A percentile compares a stretch with the other conserved stretches of the same genome.
phyloP scores from a whole-genome alignment of 2,113 vertebrate species.

The Ascaphus truei region DNA sequence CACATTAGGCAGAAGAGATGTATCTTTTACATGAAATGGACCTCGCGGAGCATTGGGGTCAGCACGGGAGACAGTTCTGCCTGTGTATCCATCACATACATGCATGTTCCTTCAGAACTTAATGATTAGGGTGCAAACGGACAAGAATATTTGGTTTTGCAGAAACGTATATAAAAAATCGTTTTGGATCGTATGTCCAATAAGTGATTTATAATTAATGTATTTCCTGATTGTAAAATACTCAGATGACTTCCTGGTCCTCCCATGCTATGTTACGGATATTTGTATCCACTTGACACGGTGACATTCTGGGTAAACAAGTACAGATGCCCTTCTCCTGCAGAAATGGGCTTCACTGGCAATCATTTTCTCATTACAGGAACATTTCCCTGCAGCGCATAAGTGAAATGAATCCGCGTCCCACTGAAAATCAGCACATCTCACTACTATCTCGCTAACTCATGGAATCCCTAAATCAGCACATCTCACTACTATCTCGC shows the following conservation, averaged over 20 bases:
- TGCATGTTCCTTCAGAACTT: background rate
- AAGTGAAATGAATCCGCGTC: too few species aligned
- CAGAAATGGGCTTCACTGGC: background rate
- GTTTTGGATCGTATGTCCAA: constrained; percentile 16
- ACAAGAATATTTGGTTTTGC: background rate
- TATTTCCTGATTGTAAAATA: background rate
- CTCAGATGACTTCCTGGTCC: constrained; percentile 7
- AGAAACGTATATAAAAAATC: constrained; percentile 26
- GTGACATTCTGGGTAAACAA: constrained; percentile 29
- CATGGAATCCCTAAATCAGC: too few species aligned
- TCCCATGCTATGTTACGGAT: background rate
- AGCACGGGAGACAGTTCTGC: constrained; percentile 4
- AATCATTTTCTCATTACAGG: background rate
- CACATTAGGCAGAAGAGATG: constrained; percentile 8
- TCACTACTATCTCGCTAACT: too few species aligned
- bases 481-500: too few species aligned
- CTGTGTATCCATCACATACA: background rate
- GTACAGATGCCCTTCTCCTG: constrained; percentile 14
- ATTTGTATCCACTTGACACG: constrained; percentile 17
- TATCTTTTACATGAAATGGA: constrained; percentile 22
- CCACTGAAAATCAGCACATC: too few species aligned
- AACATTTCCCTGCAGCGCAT: too few species aligned
- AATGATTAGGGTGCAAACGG: constrained; percentile 3
- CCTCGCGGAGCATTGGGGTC: constrained; percentile 15
- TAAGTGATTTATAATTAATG: constrained; percentile 32